Conservation (phyloP, 1,140 invertebrate species). For the Pemphigus obesinymphae region DNA sequence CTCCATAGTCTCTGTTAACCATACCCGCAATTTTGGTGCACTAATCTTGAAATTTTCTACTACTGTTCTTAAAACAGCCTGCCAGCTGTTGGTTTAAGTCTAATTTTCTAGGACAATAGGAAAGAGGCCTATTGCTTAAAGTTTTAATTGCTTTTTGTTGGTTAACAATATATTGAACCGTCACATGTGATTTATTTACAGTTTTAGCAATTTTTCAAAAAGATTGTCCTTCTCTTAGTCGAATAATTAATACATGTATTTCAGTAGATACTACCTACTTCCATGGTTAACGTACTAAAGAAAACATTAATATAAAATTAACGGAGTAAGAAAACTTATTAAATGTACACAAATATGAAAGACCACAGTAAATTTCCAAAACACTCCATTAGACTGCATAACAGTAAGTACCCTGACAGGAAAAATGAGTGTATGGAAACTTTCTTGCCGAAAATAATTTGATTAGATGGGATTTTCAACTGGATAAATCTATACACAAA, state of each 20-base stretch:
- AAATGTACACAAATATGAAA: not conserved
- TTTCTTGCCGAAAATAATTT: not conserved
- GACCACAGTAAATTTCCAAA: not conserved
- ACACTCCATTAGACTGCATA: not conserved
- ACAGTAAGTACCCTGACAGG: not conserved
- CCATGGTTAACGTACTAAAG: not conserved
- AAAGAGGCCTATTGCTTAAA: not conserved
- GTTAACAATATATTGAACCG: not conserved
- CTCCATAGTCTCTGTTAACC: not conserved
- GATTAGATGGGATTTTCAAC: not conserved
- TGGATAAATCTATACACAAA: not conserved
- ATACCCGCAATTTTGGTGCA: not conserved
- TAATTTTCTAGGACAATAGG: not conserved
- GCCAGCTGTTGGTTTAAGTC: not conserved
- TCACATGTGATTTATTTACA: not conserved
- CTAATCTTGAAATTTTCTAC: not conserved
- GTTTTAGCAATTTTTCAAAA: not conserved
- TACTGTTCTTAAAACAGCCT: not conserved
- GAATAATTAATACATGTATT: not conserved
- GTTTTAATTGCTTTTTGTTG: not conserved
- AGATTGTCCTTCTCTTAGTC: not conserved
- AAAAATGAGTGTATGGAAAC: not conserved
- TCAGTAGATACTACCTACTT: not conserved
- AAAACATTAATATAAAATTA: not conserved
- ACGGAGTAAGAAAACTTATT: not conserved